A percentile compares a stretch with the other conserved stretches of the same genome.
Evolutionary conservation across 53 echinoderm and acorn worm genomes (phyloP).

Genomic region (Echinometra lucunter): DNA sequence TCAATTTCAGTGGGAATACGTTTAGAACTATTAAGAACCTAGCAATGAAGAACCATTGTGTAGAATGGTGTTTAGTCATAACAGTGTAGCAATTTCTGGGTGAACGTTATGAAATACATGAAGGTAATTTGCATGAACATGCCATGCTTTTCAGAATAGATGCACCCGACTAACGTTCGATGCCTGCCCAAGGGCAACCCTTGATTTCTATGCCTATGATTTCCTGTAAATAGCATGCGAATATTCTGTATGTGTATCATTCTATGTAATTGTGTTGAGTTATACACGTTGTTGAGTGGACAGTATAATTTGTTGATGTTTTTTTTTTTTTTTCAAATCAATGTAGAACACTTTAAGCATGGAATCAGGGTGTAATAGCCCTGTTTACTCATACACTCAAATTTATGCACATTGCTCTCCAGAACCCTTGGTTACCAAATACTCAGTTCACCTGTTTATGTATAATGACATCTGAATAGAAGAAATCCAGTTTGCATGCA

Average conservation of each 20-base stretch:
- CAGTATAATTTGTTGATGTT: not conserved
- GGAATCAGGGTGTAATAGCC: too few species aligned
- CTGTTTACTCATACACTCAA: too few species aligned
- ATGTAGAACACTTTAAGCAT: not conserved
- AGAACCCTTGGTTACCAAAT: too few species aligned
- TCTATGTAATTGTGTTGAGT: not conserved
- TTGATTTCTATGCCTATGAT: not conserved
- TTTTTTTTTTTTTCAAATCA: not conserved
- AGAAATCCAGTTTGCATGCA: too few species aligned
- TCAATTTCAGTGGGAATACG: not conserved
- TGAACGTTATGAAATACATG: not conserved
- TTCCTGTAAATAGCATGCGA: slow-evolving; percentile 13
- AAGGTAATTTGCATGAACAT: not conserved
- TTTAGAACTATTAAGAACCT: not conserved
- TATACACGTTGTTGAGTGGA: not conserved
- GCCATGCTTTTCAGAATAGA: not conserved
- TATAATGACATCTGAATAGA: too few species aligned
- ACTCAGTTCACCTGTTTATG: too few species aligned
- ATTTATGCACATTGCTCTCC: too few species aligned
- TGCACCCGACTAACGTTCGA: not conserved
- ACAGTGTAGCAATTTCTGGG: not conserved
- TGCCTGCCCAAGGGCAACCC: not conserved
- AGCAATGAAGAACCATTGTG: too few species aligned
- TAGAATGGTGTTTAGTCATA: not conserved
- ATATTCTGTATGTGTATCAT: not conserved